Evolutionary conservation across 2,888 invertebrate species (phyloP), one percentile per base, ranked within the genome.

Genomic region (Phyllotreta cruciferae): DNA sequence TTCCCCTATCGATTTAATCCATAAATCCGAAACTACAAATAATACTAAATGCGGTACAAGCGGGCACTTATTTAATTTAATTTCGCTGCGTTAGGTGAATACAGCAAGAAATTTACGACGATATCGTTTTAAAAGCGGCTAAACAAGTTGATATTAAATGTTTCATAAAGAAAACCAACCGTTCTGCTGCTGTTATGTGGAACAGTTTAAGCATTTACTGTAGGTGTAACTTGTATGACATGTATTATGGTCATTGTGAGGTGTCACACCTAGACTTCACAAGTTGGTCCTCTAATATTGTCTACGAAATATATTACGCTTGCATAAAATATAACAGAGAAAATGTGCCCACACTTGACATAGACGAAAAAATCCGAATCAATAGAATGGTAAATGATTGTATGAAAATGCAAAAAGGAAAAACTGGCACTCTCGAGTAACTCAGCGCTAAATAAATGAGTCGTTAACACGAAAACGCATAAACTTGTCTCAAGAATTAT

Each of bases 191-290:
- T 66, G 71, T 68, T 71, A 73, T 70, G 70, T 73, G 66, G 70
- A 73, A 70, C 73, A 74, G 67, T 56, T 67, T 54, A 69, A 71
- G 72, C 73, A 72, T 74, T 24, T 66, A 72, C 70, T 70, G 76
- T 76, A 75, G 76, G 76, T 75, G 76, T 75, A 74, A 73, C 74
- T 71, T 72, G 74, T 75, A 75, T 70, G 74, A 74, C 72, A 74
- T 74, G 73, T 71, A 69, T 68, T 62, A 70, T 67, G 71, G 71
- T 68, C 70, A 74, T 73, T 73, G 72, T 72, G 66, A 70, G 64
- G 60, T 66, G 74, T 74, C 74, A 72, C 74, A 72, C 74, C 73
- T 50, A 50, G 42, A 58, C 42, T 58, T 73, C 66, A 70, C 70
- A 68, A 70, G 70, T 70, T 71, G 64, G 54, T 62, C 62, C 57